Evolutionary conservation across 2,113 vertebrate genomes (phyloP), one percentile per base, ranked within the genome.

Genomic region (Myotis yumanensis): DNA sequence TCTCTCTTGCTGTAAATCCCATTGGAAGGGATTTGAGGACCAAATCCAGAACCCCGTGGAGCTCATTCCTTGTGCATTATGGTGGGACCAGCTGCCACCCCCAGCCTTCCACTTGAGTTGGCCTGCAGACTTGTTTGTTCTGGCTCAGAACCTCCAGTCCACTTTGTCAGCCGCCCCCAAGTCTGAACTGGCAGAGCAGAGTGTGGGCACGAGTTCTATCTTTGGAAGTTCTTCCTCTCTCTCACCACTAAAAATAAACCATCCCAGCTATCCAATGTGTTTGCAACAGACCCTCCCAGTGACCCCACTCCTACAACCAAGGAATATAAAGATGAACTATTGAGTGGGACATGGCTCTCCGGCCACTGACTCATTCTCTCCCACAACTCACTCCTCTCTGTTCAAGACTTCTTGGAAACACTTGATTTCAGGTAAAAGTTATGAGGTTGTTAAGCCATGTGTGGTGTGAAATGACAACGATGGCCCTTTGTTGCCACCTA

Each of bases 161-260:
- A 43, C 87, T 81, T 76, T 82, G 77, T 57, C 76, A 95, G 84
- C 46, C 20, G 2, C 80, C 87, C 75, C 93, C 80, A 90, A 94
- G 57, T 89, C 93, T 96, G 91, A 96, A 64, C 54, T 92, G 92
- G 51, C 81, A 35, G 83, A 86, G 54, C 57, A 46, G 59, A 97
- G 69, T 25, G 25, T 89, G 66, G 94, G 86, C 46, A 22, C 5
- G 40, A 73, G 66, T 94, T 84, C 96, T 97, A 96, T 96, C 94
- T 97, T 97, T 96, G 96, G 94, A 92, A 91, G 76, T 91, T 71
- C 89, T 88, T 93, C 81, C 66, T 89, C 75, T 77, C 92, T 92
- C 89, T 96, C 91, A 89, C 77, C 93, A 92, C 93, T 97, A 97
- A 97, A 97, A 97, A 96, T 96, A 97, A 96, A 64, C 68, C 64